A percentile compares a stretch with the other conserved stretches of the same genome.
These are phyloP conservation scores for Leucoma salicis DNA, from an alignment of 2,888 invertebrate genomes.

Conservation along the genomic window DNA sequence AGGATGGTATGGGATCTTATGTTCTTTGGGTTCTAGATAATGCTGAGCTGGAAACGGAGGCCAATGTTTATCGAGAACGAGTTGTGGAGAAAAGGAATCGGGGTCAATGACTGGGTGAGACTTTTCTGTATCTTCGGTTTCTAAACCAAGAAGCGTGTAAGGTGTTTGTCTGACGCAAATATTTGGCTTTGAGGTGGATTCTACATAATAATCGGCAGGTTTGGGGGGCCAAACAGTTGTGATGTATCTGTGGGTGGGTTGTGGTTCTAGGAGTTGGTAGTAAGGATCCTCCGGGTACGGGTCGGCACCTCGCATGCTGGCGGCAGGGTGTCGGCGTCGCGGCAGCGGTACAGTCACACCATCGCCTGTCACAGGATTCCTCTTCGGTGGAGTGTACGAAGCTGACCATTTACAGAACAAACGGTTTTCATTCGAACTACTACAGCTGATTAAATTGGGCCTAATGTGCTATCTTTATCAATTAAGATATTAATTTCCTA, in stretches of 20 bases:
- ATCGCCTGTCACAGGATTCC: conserved; percentile 85
- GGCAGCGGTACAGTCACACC: conserved; percentile 79
- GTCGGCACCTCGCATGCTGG: conserved; percentile 77
- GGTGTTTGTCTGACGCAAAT: conserved; percentile 54
- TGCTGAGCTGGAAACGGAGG: conserved; percentile 75
- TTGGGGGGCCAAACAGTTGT: conserved; percentile 67
- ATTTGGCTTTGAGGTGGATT: conserved; percentile 59
- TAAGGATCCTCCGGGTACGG: conserved; percentile 47
- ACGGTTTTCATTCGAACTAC: conserved; percentile 66
- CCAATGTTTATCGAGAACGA: conserved; percentile 67
- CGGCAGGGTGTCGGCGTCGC: conserved; percentile 74
- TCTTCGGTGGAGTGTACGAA: conserved; percentile 77
- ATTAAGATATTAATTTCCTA: not conserved
- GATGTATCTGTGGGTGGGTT: conserved; percentile 68
- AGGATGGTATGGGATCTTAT: conserved; percentile 60
- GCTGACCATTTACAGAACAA: conserved; percentile 78
- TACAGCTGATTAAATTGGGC: conserved; percentile 16
- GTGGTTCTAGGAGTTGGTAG: conserved; percentile 58
- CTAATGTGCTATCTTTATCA: conserved; percentile 8
- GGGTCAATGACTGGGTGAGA: conserved; percentile 61
- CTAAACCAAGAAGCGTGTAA: conserved; percentile 68
- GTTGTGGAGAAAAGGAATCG: conserved; percentile 64
- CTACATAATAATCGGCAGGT: conserved; percentile 70
- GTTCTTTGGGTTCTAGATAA: conserved; percentile 63
- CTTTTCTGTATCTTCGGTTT: conserved; percentile 60